Evolutionary conservation across 2,113 vertebrate species (phyloP).

Genomic region (Plotosus lineatus): DNA sequence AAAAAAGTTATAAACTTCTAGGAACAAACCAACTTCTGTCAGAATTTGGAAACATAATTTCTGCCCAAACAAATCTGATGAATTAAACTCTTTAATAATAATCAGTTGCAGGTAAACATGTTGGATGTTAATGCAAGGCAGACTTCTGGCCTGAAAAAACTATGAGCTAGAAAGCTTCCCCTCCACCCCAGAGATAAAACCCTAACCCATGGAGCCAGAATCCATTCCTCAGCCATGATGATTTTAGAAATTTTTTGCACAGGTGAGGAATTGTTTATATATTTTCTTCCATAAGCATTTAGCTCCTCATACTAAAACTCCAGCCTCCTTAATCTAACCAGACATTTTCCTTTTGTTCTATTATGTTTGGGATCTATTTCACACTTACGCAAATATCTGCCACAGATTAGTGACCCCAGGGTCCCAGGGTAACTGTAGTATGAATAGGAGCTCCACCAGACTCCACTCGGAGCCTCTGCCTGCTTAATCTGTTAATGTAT

Average conservation of each 20-base stretch:
- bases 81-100: not conserved
- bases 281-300: not conserved
- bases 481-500: constrained; percentile 79
- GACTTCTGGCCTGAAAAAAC: not conserved
- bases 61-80: not conserved
- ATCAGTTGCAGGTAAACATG: constrained; percentile 2
- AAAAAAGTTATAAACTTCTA: not conserved
- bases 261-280: not conserved
- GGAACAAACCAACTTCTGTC: not conserved
- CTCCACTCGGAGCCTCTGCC: constrained; percentile 63
- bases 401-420: constrained; percentile 28
- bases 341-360: not conserved
- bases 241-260: not conserved
- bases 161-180: constrained; percentile 9
- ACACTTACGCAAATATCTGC: constrained; percentile 31
- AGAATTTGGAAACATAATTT: not conserved
- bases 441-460: constrained; percentile 61
- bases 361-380: constrained; percentile 5
- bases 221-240: not conserved
- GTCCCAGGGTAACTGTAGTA: constrained; percentile 25
- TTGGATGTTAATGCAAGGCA: not conserved
- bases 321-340: not conserved
- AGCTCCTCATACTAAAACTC: not conserved
- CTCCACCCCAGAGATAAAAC: constrained; percentile 2
- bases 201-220: not conserved